Base-by-base conservation (phyloP, 2,797 vertebrate genomes). In the Oryzias dopingdopingensis region DNA sequence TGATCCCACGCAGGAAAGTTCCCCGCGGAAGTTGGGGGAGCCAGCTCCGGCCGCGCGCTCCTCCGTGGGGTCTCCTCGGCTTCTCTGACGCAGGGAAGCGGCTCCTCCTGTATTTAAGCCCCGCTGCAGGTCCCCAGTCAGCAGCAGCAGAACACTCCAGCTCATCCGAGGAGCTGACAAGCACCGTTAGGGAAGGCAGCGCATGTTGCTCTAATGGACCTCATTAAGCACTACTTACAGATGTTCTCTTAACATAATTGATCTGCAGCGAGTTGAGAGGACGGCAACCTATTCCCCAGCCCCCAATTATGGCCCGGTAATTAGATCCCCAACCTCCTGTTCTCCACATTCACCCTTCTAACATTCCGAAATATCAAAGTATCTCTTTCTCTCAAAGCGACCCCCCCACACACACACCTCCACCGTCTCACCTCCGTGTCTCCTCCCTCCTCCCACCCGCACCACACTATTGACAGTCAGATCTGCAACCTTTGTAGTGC, bases 181-280 rank as follows among this genome's bases (percentile, higher is more conserved):
- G 96, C 94, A 92, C 93, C 91, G 96, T 97, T 95, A 96, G 94
- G 95, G 94, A 94, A 96, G 94, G 93, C 95, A 94, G 95, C 92
- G 94, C 95, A 95, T 96, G 96, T 95, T 95, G 95, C 95, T 96
- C 95, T 99, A 99, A 99, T 99, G 96, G 96, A 98, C 94, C 97
- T 99, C 97, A 98, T 98, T 98, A 99, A 96, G 95, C 94, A 96
- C 95, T 98, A 96, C 97, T 99, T 98, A 98, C 97, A 98, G 97
- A 97, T 97, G 96, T 98, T 98, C 96, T 98, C 96, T 98, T 99
- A 98, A 97, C 97, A 98, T 98, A 98, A 98, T 98, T 99, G 97
- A 99, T 99, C 97, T 97, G 96, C 94, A 94, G 96, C 94, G 96
- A 97, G 96, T 96, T 95, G 96, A 97, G 96, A 97, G 96, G 95